phyloP scores from a whole-genome alignment of 2,888 invertebrate species.

The Sinhomidia bicolor region DNA sequence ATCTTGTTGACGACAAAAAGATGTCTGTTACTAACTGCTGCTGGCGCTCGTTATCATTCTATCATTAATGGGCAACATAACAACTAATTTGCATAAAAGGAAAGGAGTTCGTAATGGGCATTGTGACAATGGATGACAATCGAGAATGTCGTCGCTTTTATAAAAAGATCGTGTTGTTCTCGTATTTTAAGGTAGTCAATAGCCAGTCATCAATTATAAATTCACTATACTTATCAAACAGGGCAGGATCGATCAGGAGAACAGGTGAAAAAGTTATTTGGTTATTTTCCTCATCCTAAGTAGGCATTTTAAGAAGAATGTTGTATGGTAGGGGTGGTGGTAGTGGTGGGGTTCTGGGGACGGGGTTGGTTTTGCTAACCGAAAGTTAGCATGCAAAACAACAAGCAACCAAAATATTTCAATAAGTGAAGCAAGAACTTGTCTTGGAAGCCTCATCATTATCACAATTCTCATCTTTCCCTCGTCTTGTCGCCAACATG shows the following conservation, averaged over 20 bases:
- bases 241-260: neutral
- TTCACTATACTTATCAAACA: neutral
- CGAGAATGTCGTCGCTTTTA: neutral
- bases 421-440: conserved; percentile 57
- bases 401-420: neutral
- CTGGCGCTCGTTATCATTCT: neutral
- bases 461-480: neutral
- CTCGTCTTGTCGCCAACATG: neutral
- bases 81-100: conserved; percentile 68
- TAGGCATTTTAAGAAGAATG: conserved; percentile 7
- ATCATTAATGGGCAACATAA: neutral
- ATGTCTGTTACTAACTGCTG: neutral
- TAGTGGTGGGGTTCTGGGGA: neutral
- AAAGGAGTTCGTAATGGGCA: conserved; percentile 29
- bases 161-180: neutral
- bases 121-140: neutral
- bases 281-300: conserved; percentile 17
- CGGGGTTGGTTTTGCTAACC: conserved; percentile 31
- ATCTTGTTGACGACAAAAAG: neutral
- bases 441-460: conserved; percentile 51
- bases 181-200: neutral
- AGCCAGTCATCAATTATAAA: neutral
- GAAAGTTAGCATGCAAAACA: neutral
- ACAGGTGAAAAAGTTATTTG: neutral
- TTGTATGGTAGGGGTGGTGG: neutral